These are phyloP conservation scores for Druon quercuslanigerum DNA, from an alignment of 1,140 invertebrate species.

Conservation along the genomic window DNA sequence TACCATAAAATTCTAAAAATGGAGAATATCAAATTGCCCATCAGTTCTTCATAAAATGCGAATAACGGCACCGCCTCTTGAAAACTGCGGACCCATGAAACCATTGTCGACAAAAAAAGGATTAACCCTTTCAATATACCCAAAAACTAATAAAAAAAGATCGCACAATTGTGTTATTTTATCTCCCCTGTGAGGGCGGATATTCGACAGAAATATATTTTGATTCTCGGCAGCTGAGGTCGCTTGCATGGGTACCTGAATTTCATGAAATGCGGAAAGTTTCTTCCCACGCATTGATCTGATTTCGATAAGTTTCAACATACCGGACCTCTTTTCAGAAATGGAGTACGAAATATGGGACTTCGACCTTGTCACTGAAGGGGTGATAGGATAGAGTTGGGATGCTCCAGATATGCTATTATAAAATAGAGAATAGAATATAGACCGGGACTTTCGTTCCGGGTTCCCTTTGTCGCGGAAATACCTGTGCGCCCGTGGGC, in stretches of 20 bases:
- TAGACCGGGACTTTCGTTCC: background rate
- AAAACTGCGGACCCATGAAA: too few species aligned
- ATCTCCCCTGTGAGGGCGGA: background rate
- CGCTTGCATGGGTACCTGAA: background rate
- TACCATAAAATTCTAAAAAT: too few species aligned
- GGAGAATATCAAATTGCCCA: too few species aligned
- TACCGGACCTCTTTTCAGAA: background rate
- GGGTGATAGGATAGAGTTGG: background rate
- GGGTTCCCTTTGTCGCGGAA: constrained; percentile 39
- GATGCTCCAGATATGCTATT: constrained; percentile 16
- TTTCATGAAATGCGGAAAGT: background rate
- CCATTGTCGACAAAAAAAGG: background rate
- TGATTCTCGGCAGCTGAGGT: background rate
- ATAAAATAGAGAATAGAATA: constrained; percentile 6
- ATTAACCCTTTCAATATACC: background rate
- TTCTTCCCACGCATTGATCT: constrained; percentile 6
- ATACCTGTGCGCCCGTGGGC: constrained; percentile 51
- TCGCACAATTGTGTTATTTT: background rate
- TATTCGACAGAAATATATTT: constrained; percentile 2
- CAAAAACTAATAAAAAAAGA: background rate
- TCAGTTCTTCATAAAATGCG: too few species aligned
- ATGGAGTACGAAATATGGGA: background rate
- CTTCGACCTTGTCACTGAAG: constrained; percentile 15
- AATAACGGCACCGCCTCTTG: too few species aligned
- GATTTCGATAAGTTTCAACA: constrained; percentile 1